phyloP scores from a whole-genome alignment of 1,140 invertebrate species.

The Protaetia brevitarsis region DNA sequence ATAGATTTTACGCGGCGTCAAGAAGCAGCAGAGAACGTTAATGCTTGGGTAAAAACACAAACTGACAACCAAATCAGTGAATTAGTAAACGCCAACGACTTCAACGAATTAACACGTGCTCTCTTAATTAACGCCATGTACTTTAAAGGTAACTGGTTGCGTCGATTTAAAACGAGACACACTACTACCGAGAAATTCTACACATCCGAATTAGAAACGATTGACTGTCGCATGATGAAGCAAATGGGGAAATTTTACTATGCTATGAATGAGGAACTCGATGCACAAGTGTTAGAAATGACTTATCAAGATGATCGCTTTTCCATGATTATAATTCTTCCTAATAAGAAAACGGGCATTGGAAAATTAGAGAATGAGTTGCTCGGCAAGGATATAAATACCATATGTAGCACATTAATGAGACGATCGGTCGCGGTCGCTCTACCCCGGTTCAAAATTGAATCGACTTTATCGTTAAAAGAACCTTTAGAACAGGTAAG shows the following conservation, averaged over 20 bases:
- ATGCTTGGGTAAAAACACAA: slow-evolving; percentile 67
- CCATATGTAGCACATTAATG: slow-evolving; percentile 34
- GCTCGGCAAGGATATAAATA: slow-evolving; percentile 35
- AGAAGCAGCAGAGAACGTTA: slow-evolving; percentile 56
- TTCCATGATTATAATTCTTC: slow-evolving; percentile 65
- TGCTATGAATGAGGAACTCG: slow-evolving; percentile 52
- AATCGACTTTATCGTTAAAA: slow-evolving; percentile 58
- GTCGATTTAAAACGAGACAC: slow-evolving; percentile 53
- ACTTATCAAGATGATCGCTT: slow-evolving; percentile 57
- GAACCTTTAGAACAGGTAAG: slow-evolving; percentile 56
- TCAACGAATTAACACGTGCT: slow-evolving; percentile 56
- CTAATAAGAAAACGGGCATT: slow-evolving; percentile 59
- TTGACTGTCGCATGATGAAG: slow-evolving; percentile 65
- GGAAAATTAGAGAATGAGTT: slow-evolving; percentile 42
- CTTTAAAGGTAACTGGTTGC: slow-evolving; percentile 74
- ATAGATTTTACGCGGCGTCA: slow-evolving; percentile 54
- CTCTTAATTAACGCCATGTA: slow-evolving; percentile 81
- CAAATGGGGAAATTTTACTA: slow-evolving; percentile 53
- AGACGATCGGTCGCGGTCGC: slow-evolving; percentile 34
- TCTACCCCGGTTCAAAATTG: slow-evolving; percentile 71
- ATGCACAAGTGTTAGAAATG: slow-evolving; percentile 57
- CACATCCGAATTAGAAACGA: slow-evolving; percentile 42
- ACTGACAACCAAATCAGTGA: slow-evolving; percentile 72
- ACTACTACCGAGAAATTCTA: slow-evolving; percentile 52
- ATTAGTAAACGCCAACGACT: slow-evolving; percentile 56